phyloP scores from a whole-genome alignment of 2,888 invertebrate species.

The Agrochola lota region DNA sequence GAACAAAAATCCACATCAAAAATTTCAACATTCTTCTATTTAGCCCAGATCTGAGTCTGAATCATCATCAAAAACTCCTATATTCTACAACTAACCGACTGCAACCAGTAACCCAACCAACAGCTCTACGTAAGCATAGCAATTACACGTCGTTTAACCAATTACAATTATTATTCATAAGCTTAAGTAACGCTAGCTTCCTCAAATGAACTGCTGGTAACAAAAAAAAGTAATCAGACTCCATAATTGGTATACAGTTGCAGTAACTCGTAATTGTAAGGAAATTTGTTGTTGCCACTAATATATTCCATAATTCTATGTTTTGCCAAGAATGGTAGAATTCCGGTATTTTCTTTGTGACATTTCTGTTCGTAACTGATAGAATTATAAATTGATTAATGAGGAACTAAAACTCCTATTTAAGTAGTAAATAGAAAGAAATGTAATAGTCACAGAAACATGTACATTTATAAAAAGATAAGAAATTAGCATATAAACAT shows the following conservation, averaged over 20 bases:
- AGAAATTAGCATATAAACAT: neutral
- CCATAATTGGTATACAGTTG: conserved; percentile 50
- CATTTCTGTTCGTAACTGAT: conserved; percentile 11
- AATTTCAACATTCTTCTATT: neutral
- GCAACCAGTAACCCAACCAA: conserved; percentile 2
- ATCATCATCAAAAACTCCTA: conserved; percentile 1
- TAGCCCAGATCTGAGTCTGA: neutral
- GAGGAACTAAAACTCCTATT: neutral
- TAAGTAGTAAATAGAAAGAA: too few species aligned
- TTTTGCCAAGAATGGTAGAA: conserved; percentile 18
- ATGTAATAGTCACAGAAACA: neutral
- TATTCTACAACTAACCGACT: conserved; percentile 1
- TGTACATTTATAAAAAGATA: too few species aligned
- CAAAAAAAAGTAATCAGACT: conserved; percentile 32
- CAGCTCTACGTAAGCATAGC: conserved; percentile 33
- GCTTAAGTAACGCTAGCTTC: conserved; percentile 49
- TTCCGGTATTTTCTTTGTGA: conserved; percentile 27
- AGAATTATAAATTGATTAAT: neutral
- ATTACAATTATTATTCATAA: conserved; percentile 61
- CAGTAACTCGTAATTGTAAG: conserved; percentile 27
- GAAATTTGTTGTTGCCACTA: conserved; percentile 46
- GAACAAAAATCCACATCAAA: too few species aligned
- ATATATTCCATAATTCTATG: conserved; percentile 43
- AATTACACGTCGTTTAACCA: conserved; percentile 50
- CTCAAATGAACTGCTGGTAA: conserved; percentile 36